Evolutionary conservation across 2,888 invertebrate species (phyloP).

Genomic region (Drosophila fungiperda): DNA sequence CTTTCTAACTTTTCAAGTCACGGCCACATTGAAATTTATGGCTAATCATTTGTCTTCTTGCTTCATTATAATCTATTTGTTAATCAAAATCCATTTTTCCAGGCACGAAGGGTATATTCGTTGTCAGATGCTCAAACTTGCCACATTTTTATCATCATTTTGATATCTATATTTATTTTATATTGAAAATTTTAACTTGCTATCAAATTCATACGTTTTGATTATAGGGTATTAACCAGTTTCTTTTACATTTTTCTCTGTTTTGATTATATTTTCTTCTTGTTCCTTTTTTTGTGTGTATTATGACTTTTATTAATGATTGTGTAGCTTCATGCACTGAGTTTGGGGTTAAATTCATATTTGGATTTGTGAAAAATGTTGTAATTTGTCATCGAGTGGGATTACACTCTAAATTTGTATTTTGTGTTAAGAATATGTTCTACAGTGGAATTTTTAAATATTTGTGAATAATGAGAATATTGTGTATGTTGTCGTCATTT

Average conservation of each 20-base stretch:
- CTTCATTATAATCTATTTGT: conserved; percentile 15
- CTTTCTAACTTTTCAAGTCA: conserved; percentile 27
- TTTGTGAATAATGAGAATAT: no score
- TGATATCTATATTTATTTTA: background rate
- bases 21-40: conserved; percentile 52
- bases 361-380: conserved; percentile 27
- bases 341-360: conserved; percentile 63
- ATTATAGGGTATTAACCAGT: background rate
- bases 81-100: background rate
- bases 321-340: conserved; percentile 22
- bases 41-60: conserved; percentile 61
- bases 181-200: background rate
- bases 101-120: background rate
- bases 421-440: background rate
- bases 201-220: background rate
- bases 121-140: background rate
- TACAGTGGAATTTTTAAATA: background rate
- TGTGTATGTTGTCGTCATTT: background rate
- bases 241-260: background rate
- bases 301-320: conserved; percentile 64
- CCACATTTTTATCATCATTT: background rate
- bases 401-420: background rate
- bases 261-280: conserved; percentile 7
- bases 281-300: conserved; percentile 33
- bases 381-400: conserved; percentile 49